Percentiles rank a stretch among this genome's conserved stretches.
Evolutionary conservation across 1,140 invertebrate genomes (phyloP).

Genomic region (Pachypsylla venusta): DNA sequence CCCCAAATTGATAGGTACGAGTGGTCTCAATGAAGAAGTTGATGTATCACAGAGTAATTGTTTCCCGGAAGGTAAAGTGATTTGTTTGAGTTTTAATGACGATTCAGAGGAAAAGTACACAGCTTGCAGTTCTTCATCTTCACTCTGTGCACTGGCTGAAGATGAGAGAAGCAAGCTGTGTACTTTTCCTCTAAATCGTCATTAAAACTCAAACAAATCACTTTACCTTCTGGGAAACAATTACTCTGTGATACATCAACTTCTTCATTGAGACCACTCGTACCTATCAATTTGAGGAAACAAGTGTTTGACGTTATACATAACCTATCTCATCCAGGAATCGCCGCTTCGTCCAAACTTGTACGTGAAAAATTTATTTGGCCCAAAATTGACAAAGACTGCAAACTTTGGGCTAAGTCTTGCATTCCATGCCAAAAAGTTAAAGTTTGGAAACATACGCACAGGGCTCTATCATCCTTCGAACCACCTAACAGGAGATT

Average conservation of each 20-base stretch:
- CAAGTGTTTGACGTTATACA: constrained; percentile 24
- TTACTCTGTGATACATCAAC: constrained; percentile 24
- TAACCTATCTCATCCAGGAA: constrained; percentile 24
- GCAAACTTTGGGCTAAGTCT: constrained; percentile 17
- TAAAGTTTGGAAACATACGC: constrained; percentile 24
- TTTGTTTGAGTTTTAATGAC: too few relatives aligned
- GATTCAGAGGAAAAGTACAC: too few relatives aligned
- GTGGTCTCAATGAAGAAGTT: constrained; percentile 17
- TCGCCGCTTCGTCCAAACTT: constrained; percentile 23
- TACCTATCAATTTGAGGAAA: constrained; percentile 20
- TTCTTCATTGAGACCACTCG: constrained; percentile 18
- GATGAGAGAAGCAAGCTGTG: too few relatives aligned
- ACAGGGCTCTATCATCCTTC: neutral
- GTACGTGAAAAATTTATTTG: constrained; percentile 31
- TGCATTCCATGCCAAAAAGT: constrained; percentile 25
- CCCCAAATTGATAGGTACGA: constrained; percentile 21
- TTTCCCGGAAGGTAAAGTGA: too few relatives aligned
- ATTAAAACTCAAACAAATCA: too few relatives aligned
- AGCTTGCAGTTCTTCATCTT: too few relatives aligned
- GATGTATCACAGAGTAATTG: constrained; percentile 25
- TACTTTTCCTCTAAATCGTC: too few relatives aligned
- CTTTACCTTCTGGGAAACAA: too few relatives aligned
- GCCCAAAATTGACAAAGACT: constrained; percentile 28
- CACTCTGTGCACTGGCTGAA: too few relatives aligned
- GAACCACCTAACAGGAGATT: constrained; percentile 17